Evolutionary conservation across 2,113 vertebrate genomes (phyloP).

Genomic region (Puffinus mauretanicus): DNA sequence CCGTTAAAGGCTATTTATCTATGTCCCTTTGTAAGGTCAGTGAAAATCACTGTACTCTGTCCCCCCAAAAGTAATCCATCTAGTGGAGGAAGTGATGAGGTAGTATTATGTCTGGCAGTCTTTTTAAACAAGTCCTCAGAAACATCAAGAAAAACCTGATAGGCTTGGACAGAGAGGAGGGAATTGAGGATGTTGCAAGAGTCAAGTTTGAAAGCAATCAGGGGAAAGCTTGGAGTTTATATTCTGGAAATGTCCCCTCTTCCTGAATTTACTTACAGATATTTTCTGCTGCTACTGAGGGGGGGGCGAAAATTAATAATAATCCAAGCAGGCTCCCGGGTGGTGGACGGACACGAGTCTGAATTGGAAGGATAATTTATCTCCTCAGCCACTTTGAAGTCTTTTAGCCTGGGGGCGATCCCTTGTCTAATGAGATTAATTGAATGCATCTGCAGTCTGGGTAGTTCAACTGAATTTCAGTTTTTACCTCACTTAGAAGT

Average conservation of each 20-base stretch:
- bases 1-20: conserved; percentile 44
- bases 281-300: neutral
- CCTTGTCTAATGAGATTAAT: conserved; percentile 62
- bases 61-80: conserved; percentile 23
- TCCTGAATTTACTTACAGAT: conserved; percentile 37
- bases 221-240: neutral
- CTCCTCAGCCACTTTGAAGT: conserved; percentile 42
- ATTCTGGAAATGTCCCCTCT: conserved; percentile 17
- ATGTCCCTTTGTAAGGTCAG: conserved; percentile 54
- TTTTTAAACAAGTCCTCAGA: conserved; percentile 48
- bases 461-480: conserved; percentile 38
- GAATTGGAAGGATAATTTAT: conserved; percentile 65
- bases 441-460: conserved; percentile 18
- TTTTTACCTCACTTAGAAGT: neutral
- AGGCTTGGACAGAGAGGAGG: neutral
- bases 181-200: neutral
- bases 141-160: neutral
- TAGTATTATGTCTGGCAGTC: neutral
- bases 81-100: conserved; percentile 41
- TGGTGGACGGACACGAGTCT: conserved; percentile 21
- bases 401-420: conserved; percentile 40
- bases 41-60: conserved; percentile 24
- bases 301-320: neutral
- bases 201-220: conserved; percentile 27
- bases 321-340: conserved; percentile 33